Conservation (phyloP, 2,113 vertebrate genomes). For the Rhineura floridana region DNA sequence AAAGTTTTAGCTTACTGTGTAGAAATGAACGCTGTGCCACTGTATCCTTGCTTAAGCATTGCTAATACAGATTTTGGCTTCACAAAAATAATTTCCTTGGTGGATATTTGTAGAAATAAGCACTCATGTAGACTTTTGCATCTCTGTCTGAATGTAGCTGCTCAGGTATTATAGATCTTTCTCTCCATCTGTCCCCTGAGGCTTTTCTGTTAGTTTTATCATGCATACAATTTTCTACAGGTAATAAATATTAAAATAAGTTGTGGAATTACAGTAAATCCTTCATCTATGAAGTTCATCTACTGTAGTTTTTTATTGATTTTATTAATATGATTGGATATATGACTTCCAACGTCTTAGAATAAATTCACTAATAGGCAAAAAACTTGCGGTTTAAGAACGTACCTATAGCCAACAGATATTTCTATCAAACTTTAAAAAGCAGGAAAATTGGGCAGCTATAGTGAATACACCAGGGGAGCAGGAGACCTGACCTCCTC, state of each 20-base stretch:
- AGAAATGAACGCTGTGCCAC: not conserved
- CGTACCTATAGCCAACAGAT: too few species aligned
- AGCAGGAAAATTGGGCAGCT: too few species aligned
- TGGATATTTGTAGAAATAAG: not conserved
- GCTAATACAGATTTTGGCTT: not conserved
- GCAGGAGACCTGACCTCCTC: too few species aligned
- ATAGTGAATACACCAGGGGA: too few species aligned
- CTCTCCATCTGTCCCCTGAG: not conserved
- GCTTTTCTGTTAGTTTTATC: not conserved
- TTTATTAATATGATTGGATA: not conserved
- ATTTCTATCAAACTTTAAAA: too few species aligned
- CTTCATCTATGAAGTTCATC: not conserved
- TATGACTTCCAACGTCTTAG: not conserved
- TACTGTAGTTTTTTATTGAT: not conserved
- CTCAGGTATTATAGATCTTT: not conserved
- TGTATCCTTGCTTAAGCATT: not conserved
- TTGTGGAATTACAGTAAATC: not conserved
- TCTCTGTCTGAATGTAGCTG: not conserved
- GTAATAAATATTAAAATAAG: not conserved
- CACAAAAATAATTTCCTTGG: not conserved
- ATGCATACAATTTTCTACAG: not conserved
- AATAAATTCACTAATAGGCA: too few species aligned
- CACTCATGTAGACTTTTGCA: not conserved
- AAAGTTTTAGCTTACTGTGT: not conserved
- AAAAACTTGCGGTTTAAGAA: too few species aligned